Evolutionary conservation across 2,888 invertebrate genomes (phyloP).

Genomic region (Calameuta filiformis): DNA sequence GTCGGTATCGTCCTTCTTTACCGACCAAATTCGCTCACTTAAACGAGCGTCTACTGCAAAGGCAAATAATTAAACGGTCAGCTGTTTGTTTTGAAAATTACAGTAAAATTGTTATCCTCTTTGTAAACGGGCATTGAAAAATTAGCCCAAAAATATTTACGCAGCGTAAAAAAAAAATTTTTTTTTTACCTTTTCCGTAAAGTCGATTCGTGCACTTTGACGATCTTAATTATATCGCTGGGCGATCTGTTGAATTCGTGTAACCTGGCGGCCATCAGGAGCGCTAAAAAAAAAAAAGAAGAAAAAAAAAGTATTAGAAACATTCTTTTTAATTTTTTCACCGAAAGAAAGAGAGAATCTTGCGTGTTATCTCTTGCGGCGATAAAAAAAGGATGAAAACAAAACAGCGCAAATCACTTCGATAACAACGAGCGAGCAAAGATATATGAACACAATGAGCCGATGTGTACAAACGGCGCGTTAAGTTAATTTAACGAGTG

Average conservation of each 20-base stretch:
- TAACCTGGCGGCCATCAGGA: slow-evolving; percentile 92
- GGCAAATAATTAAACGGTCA: too few relatives aligned
- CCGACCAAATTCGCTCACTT: too few relatives aligned
- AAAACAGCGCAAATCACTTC: too few relatives aligned
- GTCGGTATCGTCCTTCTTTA: too few relatives aligned
- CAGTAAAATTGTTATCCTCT: too few relatives aligned
- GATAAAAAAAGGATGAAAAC: neutral
- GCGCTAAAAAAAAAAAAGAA: slow-evolving; percentile 71
- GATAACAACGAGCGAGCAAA: too few relatives aligned
- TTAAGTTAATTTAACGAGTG: neutral
- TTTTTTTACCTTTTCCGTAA: slow-evolving; percentile 79
- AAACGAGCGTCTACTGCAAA: too few relatives aligned
- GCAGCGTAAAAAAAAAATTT: neutral
- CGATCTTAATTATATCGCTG: slow-evolving; percentile 90
- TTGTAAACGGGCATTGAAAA: too few relatives aligned
- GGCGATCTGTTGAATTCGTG: slow-evolving; percentile 92
- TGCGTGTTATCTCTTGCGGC: neutral
- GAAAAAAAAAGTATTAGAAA: neutral
- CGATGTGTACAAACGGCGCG: neutral
- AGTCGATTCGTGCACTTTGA: slow-evolving; percentile 95
- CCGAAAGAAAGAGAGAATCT: neutral
- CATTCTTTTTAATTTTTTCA: neutral
- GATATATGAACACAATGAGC: too few relatives aligned
- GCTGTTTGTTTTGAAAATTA: too few relatives aligned
- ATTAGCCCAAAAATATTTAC: neutral